phyloP scores from a whole-genome alignment of 2,888 invertebrate genomes.

The Nephrotoma guestfalica region DNA sequence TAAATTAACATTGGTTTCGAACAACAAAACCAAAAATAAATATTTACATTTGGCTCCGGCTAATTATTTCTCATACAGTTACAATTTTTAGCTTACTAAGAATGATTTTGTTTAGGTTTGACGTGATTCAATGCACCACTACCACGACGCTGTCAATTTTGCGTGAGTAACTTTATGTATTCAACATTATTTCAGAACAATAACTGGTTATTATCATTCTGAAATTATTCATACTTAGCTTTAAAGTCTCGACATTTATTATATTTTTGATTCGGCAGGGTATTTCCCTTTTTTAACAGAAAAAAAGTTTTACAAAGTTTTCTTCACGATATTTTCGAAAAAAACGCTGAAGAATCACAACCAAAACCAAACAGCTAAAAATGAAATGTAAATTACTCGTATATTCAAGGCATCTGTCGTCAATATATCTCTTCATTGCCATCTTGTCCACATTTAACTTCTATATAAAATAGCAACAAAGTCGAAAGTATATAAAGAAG shows the following conservation, averaged over 20 bases:
- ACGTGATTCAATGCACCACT: too few species aligned
- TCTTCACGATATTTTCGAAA: neutral
- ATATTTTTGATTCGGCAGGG: neutral
- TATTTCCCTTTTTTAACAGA: neutral
- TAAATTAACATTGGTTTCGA: too few species aligned
- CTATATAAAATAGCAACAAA: neutral
- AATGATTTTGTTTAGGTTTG: too few species aligned
- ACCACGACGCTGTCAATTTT: too few species aligned
- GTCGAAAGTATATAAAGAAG: neutral
- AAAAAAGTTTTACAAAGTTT: neutral
- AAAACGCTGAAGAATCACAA: neutral
- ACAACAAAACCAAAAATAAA: too few species aligned
- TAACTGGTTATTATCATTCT: neutral
- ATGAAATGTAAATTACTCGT: neutral
- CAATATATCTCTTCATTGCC: neutral
- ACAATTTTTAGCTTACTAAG: too few species aligned
- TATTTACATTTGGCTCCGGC: too few species aligned
- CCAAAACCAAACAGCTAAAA: neutral
- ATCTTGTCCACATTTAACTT: neutral
- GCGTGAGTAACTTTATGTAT: too few species aligned
- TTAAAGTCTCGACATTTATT: neutral
- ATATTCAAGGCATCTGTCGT: neutral
- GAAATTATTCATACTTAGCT: neutral
- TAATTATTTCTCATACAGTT: too few species aligned
- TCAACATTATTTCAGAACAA: neutral